These are phyloP conservation scores for Lordiphosa fenestrarum DNA, from an alignment of 2,888 invertebrate genomes.

Conservation along the genomic window DNA sequence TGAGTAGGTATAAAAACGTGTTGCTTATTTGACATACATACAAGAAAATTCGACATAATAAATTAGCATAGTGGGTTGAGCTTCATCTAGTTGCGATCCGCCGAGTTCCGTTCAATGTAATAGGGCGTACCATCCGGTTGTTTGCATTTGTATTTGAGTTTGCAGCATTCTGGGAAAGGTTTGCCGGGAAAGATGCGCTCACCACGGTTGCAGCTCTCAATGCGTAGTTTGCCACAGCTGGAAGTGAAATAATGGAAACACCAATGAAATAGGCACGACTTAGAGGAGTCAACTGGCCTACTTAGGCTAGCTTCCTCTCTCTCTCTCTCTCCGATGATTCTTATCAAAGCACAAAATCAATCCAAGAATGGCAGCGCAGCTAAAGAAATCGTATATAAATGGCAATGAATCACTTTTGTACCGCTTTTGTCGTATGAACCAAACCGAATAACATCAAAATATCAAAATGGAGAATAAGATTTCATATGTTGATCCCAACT, in stretches of 20 bases:
- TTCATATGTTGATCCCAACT: too few relatives aligned
- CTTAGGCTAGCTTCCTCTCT: too few relatives aligned
- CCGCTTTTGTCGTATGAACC: too few relatives aligned
- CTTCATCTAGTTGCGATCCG: constrained; percentile 25
- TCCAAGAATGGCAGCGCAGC: too few relatives aligned
- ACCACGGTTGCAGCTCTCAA: constrained; percentile 76
- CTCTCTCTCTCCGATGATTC: too few relatives aligned
- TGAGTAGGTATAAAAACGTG: not conserved
- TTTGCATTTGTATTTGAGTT: constrained; percentile 76
- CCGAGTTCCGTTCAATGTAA: constrained; percentile 67
- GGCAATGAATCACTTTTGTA: too few relatives aligned
- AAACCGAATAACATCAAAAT: too few relatives aligned
- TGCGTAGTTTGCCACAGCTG: constrained; percentile 74
- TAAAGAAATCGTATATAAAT: too few relatives aligned
- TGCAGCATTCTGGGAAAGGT: constrained; percentile 77
- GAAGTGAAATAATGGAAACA: not conserved
- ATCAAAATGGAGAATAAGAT: too few relatives aligned
- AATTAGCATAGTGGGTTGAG: constrained; percentile 23
- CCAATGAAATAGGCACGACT: too few relatives aligned
- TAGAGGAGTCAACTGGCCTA: too few relatives aligned
- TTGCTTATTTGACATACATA: constrained; percentile 23
- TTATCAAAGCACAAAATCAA: too few relatives aligned
- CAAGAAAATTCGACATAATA: constrained; percentile 24
- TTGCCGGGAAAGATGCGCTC: constrained; percentile 71
- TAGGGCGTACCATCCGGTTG: constrained; percentile 65